A percentile compares a stretch with the other conserved stretches of the same genome.
Conservation (phyloP, 2,888 invertebrate species). For the Gastrophysa polygoni region DNA sequence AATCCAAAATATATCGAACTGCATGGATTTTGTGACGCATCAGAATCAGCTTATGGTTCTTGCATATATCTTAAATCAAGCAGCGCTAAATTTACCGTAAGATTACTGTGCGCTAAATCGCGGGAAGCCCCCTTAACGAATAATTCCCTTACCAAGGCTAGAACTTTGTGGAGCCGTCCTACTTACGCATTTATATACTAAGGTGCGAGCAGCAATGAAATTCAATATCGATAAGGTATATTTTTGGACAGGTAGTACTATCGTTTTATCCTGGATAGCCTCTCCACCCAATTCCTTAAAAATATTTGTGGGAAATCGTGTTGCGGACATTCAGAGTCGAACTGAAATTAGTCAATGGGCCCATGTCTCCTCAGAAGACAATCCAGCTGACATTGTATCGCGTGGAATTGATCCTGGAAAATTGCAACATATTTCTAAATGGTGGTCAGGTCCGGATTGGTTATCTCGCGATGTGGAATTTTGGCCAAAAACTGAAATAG, state of each 20-base stretch:
- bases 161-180: slow-evolving; percentile 16
- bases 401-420: neutral
- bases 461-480: too few relatives aligned
- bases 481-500: too few relatives aligned
- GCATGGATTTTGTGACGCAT: slow-evolving; percentile 36
- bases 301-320: slow-evolving; percentile 44
- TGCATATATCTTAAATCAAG: neutral
- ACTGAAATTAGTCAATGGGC: slow-evolving; percentile 38
- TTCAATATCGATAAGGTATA: neutral
- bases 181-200: neutral
- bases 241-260: neutral
- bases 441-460: neutral
- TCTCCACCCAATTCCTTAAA: slow-evolving; percentile 11
- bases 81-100: slow-evolving; percentile 6
- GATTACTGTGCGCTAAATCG: slow-evolving; percentile 27
- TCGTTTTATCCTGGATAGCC: too few relatives aligned
- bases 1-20: slow-evolving; percentile 22
- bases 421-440: neutral
- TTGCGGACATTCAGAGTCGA: slow-evolving; percentile 42
- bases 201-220: neutral
- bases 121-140: slow-evolving; percentile 26
- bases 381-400: neutral
- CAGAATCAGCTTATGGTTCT: slow-evolving; percentile 23
- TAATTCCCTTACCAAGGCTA: slow-evolving; percentile 21
- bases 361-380: slow-evolving; percentile 37